These are phyloP conservation scores for Eretmocerus hayati DNA, from an alignment of 2,888 invertebrate species.

Conservation along the genomic window DNA sequence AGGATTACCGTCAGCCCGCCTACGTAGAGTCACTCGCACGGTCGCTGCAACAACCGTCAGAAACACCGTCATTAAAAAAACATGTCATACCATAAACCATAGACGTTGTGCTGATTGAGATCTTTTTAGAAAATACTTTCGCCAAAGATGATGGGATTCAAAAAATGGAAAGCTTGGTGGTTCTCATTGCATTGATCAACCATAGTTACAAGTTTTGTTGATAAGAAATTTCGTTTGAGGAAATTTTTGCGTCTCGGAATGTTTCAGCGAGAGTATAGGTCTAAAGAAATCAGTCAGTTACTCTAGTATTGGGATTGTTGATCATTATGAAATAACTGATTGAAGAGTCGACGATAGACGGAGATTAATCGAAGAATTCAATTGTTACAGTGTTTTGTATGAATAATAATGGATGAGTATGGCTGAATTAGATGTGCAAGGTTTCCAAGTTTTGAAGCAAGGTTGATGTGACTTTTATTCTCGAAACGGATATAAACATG, in stretches of 20 bases:
- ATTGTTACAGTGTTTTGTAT: constrained; percentile 13
- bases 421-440: not conserved
- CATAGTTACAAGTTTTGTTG: too few species aligned
- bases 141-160: too few species aligned
- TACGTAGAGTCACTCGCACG: constrained; percentile 86
- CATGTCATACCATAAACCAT: constrained; percentile 21
- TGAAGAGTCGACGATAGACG: constrained; percentile 47
- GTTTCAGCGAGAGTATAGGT: constrained; percentile 32
- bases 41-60: constrained; percentile 73
- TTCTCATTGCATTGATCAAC: too few species aligned
- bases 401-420: constrained; percentile 5
- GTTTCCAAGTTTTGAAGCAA: constrained; percentile 1
- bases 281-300: constrained; percentile 30
- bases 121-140: constrained; percentile 26
- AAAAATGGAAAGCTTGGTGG: too few species aligned
- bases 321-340: too few species aligned
- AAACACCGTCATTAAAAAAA: constrained; percentile 41
- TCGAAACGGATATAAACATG: too few species aligned
- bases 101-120: constrained; percentile 13
- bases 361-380: constrained; percentile 23
- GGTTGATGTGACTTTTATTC: not conserved
- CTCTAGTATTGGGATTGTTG: constrained; percentile 23
- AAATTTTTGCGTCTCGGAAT: too few species aligned
- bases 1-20: constrained; percentile 55
- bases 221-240: too few species aligned